Base-by-base conservation (phyloP, 2,888 invertebrate species). In the Stenichneumon culpator region DNA sequence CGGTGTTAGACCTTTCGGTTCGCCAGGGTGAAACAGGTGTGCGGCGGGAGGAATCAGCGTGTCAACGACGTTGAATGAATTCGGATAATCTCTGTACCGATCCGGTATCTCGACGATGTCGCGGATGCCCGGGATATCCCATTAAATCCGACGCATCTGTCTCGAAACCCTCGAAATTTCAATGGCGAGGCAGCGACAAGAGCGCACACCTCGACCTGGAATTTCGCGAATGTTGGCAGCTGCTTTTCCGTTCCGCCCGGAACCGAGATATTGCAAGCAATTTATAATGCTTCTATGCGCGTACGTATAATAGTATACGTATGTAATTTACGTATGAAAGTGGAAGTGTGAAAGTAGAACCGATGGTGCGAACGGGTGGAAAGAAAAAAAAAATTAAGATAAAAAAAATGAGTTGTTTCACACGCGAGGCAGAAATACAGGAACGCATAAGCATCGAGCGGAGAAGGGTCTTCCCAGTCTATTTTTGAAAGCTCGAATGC, bases 401-500 rank as follows among this genome's bases (percentile, higher is more conserved):
- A 2, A 44, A 57, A 60, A 11, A 60, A 14, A 36, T 36, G 6
- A 47, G 68, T 28, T 44, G 28, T 77, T 83, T 52, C 60, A 28
- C 68, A 52, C 63, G 19, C 52, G 77, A 57, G 52, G 25, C 63
- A 14, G 14, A 47, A 39, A n/a, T 47, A 72, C 44, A n/a, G 70
- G 39, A 65, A 77, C 47, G 39, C 67, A 67, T n/a, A 44, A 67
- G 44, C 50, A 60, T 25, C 67, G 54, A 50, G 44, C 67, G 69
- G 69, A 65, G 70, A 85, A 72, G 67, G 67, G 75, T 72, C 70
- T 84, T 74, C 52, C 69, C 50, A 69, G 79, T 82, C 82, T 85
- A 85, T 85, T 85, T 82, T 82, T 44, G 82, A 82, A 79, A 44
- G 57, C n/a, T 67, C 67, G 60, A 85, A 36, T 44, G 47, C 75